Conservation (phyloP, 2,888 invertebrate species). For the Siphlonurus alternatus region DNA sequence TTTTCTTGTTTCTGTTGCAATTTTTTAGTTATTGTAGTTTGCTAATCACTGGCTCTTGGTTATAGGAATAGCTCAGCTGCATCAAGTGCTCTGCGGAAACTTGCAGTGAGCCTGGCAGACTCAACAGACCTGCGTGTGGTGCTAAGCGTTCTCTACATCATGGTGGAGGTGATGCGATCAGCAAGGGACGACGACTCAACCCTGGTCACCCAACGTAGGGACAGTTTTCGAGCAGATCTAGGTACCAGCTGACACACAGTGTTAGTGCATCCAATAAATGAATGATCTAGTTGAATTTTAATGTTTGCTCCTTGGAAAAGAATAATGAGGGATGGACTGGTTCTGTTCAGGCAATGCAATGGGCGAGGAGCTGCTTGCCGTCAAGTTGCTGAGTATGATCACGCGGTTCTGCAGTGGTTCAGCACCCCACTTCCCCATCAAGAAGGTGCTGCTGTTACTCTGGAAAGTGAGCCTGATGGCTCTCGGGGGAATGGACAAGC, state of each 20-base stretch:
- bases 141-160: constrained; percentile 81
- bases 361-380: constrained; percentile 69
- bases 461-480: constrained; percentile 92
- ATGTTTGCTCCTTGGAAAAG: too few relatives aligned
- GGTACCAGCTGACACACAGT: too few relatives aligned
- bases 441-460: constrained; percentile 82
- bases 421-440: constrained; percentile 96
- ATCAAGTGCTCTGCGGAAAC: constrained; percentile 52
- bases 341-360: constrained; percentile 32
- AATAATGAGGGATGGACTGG: too few relatives aligned
- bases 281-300: too few relatives aligned
- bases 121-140: constrained; percentile 84
- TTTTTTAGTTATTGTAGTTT: not conserved
- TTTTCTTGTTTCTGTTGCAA: constrained; percentile 17
- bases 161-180: constrained; percentile 83
- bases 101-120: constrained; percentile 72
- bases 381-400: constrained; percentile 88
- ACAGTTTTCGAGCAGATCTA: constrained; percentile 40
- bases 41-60: not conserved
- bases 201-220: constrained; percentile 24
- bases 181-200: constrained; percentile 25
- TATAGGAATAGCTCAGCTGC: constrained; percentile 49
- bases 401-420: constrained; percentile 90
- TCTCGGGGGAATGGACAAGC: constrained; percentile 75
- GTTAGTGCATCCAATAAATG: too few relatives aligned